Evolutionary conservation across 1,140 invertebrate species (phyloP).

Genomic region (Leptinotarsa texana): DNA sequence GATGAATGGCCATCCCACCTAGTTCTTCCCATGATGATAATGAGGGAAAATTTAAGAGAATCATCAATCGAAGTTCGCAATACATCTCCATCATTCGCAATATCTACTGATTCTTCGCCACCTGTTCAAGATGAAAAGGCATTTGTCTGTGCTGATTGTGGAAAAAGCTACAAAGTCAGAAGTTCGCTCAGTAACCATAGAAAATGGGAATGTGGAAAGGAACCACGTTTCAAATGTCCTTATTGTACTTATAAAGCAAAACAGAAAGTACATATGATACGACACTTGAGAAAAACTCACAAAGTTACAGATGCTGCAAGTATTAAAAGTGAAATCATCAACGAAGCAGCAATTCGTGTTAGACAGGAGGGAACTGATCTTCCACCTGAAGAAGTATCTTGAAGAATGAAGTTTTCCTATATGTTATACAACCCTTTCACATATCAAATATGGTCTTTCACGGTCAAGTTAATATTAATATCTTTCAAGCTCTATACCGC

Average conservation of each 20-base stretch:
- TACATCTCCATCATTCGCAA: neutral
- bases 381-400: neutral
- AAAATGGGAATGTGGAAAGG: conserved; percentile 84
- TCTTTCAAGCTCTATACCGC: no score
- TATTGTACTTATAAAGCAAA: conserved; percentile 81
- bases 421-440: no score
- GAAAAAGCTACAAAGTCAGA: conserved; percentile 52
- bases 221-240: conserved; percentile 80
- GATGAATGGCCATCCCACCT: conserved; percentile 31
- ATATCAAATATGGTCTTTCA: no score
- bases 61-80: conserved; percentile 25
- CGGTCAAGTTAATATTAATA: no score
- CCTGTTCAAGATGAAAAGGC: conserved; percentile 31
- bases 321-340: conserved; percentile 1
- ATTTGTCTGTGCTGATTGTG: conserved; percentile 54
- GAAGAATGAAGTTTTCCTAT: neutral
- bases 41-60: conserved; percentile 47
- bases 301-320: conserved; percentile 25
- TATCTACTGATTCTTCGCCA: neutral
- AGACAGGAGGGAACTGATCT: neutral
- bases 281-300: conserved; percentile 57
- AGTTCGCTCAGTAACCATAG: conserved; percentile 79
- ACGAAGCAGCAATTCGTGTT: neutral
- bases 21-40: conserved; percentile 19
- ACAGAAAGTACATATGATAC: conserved; percentile 82